These are phyloP conservation scores for Drosophila ercepeae DNA, from an alignment of 1,140 invertebrate species.

Conservation along the genomic window DNA sequence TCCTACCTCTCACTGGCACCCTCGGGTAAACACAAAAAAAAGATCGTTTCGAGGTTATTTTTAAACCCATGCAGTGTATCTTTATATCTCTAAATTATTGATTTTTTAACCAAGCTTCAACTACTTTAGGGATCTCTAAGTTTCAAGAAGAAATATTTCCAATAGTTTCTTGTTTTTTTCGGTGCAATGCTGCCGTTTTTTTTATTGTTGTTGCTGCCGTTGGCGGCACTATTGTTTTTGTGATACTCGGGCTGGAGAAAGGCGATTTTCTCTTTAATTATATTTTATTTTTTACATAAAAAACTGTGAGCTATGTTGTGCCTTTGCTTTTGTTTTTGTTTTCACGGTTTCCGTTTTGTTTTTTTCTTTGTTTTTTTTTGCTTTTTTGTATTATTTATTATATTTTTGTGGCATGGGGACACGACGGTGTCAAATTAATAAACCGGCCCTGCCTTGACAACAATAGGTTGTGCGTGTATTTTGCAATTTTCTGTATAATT, in stretches of 20 bases:
- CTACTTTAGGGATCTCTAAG: too few species aligned
- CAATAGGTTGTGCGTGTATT: conserved; percentile 31
- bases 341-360: conserved; percentile 65
- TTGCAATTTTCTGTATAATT: conserved; percentile 50
- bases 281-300: conserved; percentile 79
- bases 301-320: conserved; percentile 60
- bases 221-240: conserved; percentile 77
- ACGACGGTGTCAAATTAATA: conserved; percentile 78
- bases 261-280: conserved; percentile 82
- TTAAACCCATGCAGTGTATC: not conserved
- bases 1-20: conserved; percentile 16
- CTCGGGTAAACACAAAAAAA: not conserved
- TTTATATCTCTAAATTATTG: not conserved
- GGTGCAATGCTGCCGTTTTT: conserved; percentile 12
- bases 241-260: conserved; percentile 72
- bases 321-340: conserved; percentile 37
- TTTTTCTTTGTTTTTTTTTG: conserved; percentile 39
- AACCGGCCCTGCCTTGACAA: conserved; percentile 65
- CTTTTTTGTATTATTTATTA: conserved; percentile 13
- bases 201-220: conserved; percentile 49
- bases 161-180: not conserved
- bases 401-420: conserved; percentile 46
- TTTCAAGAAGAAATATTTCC: too few species aligned
- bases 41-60: not conserved
- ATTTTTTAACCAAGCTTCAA: too few species aligned